Conservation (phyloP, 2,888 invertebrate species). For the Rhyacophila evoluta region DNA sequence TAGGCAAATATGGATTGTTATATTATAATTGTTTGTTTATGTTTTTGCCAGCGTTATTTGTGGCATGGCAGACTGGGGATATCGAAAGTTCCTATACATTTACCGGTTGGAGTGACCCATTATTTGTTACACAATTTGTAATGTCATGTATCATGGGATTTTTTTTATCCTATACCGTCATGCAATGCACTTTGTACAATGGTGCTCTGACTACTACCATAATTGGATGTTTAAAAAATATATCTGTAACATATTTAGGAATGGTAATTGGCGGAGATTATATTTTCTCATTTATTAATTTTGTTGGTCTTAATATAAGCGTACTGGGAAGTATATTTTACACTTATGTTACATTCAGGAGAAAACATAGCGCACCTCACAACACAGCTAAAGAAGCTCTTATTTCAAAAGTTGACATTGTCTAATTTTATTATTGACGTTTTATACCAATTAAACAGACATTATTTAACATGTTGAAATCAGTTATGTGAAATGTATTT, state of each 20-base stretch:
- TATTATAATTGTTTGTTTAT: constrained; percentile 93
- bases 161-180: constrained; percentile 92
- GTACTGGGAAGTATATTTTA: constrained; percentile 87
- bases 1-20: constrained; percentile 93
- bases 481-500: neutral
- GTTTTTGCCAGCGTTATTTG: constrained; percentile 79
- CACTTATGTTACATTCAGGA: constrained; percentile 87
- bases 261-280: constrained; percentile 99
- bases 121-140: constrained; percentile 85
- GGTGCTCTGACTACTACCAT: constrained; percentile 99
- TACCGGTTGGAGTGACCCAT: constrained; percentile 78
- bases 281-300: constrained; percentile 93
- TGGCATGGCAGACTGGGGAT: constrained; percentile 84
- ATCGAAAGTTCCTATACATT: constrained; percentile 75
- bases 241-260: constrained; percentile 96
- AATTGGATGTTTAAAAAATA: constrained; percentile 97
- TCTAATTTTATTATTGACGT: constrained; percentile 29
- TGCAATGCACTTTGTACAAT: constrained; percentile 95
- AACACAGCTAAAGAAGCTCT: constrained; percentile 25
- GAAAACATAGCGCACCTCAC: constrained; percentile 63
- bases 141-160: constrained; percentile 98
- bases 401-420: constrained; percentile 40
- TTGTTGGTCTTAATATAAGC: constrained; percentile 96
- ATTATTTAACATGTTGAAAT: neutral
- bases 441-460: no score